Percentiles rank a stretch among this genome's conserved stretches.
These are phyloP conservation scores for Cydia splendana DNA, from an alignment of 1,140 invertebrate species.

Conservation along the genomic window DNA sequence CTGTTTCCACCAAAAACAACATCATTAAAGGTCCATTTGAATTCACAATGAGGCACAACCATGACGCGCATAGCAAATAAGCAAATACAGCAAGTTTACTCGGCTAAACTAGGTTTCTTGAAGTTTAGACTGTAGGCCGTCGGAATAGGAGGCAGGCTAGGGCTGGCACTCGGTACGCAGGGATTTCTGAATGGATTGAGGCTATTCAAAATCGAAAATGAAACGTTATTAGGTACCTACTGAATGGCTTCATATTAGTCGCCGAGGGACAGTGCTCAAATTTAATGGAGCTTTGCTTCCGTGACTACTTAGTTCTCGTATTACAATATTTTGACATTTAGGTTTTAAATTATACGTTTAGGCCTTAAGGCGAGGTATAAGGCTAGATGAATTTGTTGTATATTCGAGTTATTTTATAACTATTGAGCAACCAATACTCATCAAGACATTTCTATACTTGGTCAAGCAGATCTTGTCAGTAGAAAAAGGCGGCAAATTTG, in stretches of 20 bases:
- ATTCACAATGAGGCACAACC: conserved; percentile 43
- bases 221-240: conserved; percentile 45
- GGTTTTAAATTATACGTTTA: background rate
- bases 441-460: too few relatives aligned
- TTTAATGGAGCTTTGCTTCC: conserved; percentile 5
- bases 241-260: conserved; percentile 35
- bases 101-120: conserved; percentile 13
- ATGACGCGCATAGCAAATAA: conserved; percentile 48
- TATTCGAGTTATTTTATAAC: too few relatives aligned
- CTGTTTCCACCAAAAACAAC: conserved; percentile 42
- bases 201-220: conserved; percentile 47
- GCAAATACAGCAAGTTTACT: conserved; percentile 34
- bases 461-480: too few relatives aligned
- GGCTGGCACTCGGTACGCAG: conserved; percentile 9
- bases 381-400: too few relatives aligned
- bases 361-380: too few relatives aligned
- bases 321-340: background rate
- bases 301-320: background rate
- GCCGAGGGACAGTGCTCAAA: background rate
- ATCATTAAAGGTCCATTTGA: conserved; percentile 52
- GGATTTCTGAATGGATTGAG: conserved; percentile 41
- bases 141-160: background rate
- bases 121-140: conserved; percentile 37
- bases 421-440: too few relatives aligned
- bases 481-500: too few relatives aligned